Evolutionary conservation across 2,888 invertebrate genomes (phyloP), one percentile per base, ranked within the genome.

Genomic region (Apamea epomidion): DNA sequence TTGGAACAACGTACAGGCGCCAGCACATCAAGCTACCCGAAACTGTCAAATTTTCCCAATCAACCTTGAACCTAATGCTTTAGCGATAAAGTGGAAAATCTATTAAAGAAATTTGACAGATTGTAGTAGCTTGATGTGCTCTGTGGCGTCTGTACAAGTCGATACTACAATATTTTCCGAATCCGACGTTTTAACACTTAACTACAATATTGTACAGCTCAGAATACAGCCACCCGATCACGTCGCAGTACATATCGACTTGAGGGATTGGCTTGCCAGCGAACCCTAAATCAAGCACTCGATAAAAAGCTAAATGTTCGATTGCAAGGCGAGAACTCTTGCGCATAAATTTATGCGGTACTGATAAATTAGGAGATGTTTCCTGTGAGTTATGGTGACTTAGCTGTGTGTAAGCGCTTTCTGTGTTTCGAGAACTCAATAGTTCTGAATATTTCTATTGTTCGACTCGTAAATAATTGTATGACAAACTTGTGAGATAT

Each of bases 251-350:
- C 93, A 93, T 96, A 96, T 97, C 97, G 95, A 93, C 93, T 95
- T 97, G 97, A 97, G 89, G 96, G 96, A 97, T 97, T 96, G 95
- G 93, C 94, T 94, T 93, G 91, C 90, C 91, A 89, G 85, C 83
- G 84, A 82, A 85, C 94, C 94, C 91, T 96, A 96, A 95, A 96
- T 96, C 96, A 96, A 95, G 92, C 92, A 95, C 95, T 96, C 96
- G 96, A 96, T 96, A 96, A 96, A 97, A 97, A 96, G 96, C 95
- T 96, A 97, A 97, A 97, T 96, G 96, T 95, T 95, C 96, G 97
- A 97, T 97, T 95, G 95, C 93, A 89, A 91, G 92, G 93, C 92
- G 93, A 93, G 92, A 93, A 94, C 94, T 94, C 93, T 92, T 91
- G 95, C 94, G 95, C 95, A 95, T 95, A 95, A 95, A 96, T 96